Base-by-base conservation (phyloP, 2,888 invertebrate genomes). In the Chloromyia formosa region DNA sequence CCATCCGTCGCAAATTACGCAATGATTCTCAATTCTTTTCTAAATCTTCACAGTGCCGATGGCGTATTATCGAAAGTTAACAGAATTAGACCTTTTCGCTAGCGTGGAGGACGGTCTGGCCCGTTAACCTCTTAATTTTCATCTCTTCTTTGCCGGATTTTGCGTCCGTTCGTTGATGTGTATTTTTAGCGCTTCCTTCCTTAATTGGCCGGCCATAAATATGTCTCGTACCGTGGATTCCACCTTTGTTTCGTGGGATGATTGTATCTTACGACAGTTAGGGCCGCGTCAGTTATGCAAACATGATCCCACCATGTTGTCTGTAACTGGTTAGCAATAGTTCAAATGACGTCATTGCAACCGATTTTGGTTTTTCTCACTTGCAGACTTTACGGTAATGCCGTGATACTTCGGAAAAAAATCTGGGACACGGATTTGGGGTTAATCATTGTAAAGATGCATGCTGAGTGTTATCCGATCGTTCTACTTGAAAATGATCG, bases 351-450 rank as follows among this genome's bases (percentile, higher is more conserved):
- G 61, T 73, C 61, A 61, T 14, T 14, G 20, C 20, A 12, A 42
- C 40, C 12, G 40, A 45, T 45, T 73, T 60, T 18, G 23, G 18
- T 73, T 73, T 61, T 73, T 61, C 18, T 60, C 42, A n/a, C 16
- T 12, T 54, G 54, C n/a, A 9, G 49, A 12, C 27, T 61, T 61
- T 73, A 61, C 61, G 73, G 61, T 73, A 73, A 73, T 75, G 40
- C 61, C 68, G 68, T 66, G 68, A 60, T 42, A 69, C 61, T 75
- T 73, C 56, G 18, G 42, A 69, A 75, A 72, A 69, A 71, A 71
- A 71, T 58, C 54, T 75, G 56, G 75, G 73, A 73, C 73, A 69
- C 75, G 61, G 68, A 75, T 73, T 73, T 75, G 53, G 73, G 75
- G 53, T 73, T 73, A 75, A 75, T 73, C 75, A 49, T 61, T 45